phyloP scores from a whole-genome alignment of 37 sponge, comb jelly and placozoan species.

The Halisarca cf. caerulea region DNA sequence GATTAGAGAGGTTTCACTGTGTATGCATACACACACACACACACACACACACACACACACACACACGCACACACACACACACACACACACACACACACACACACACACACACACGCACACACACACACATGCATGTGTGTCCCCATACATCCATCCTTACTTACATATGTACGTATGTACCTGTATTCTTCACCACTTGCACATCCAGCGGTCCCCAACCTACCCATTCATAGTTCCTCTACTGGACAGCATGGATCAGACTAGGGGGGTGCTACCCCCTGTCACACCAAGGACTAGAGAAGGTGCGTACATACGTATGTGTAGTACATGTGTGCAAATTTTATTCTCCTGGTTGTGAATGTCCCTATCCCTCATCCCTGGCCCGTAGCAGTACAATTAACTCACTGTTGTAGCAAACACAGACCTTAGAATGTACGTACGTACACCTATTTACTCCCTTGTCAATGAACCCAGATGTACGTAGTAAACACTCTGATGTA shows the following conservation, averaged over 20 bases:
- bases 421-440: neutral
- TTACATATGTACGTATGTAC: neutral
- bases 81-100: no score
- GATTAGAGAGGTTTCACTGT: no score
- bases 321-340: no score
- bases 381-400: no score
- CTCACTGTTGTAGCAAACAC: no score
- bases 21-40: no score
- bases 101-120: no score
- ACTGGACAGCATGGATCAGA: neutral
- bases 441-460: neutral
- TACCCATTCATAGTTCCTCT: conserved; percentile 46
- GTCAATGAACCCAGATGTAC: no score
- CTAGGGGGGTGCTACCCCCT: neutral
- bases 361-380: neutral
- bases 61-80: no score
- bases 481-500: no score
- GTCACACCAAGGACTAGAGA: conserved; percentile 17
- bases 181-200: neutral
- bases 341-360: no score
- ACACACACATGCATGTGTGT: neutral
- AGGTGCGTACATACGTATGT: neutral
- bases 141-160: neutral
- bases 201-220: conserved; percentile 54
- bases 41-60: no score